Evolutionary conservation across 2,113 vertebrate genomes (phyloP), one percentile per base, ranked within the genome.

Genomic region (Dipodomys stephensi): DNA sequence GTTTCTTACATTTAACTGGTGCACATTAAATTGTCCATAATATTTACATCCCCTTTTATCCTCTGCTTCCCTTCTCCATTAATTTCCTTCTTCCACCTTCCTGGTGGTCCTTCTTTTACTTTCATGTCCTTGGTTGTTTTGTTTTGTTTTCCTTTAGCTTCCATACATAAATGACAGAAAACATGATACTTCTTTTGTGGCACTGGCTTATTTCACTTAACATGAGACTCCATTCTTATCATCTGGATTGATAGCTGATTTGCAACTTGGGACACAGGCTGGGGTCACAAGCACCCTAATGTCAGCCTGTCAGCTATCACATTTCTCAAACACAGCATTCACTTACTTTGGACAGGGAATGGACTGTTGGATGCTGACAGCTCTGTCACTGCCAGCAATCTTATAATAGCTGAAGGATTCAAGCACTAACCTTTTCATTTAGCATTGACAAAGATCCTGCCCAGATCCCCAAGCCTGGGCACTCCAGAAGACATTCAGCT

Each of bases 241-340:
- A 19, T 88, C 32, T 87, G 49, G 46, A 69, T 25, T 87, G 49
- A 72, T 46, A 62, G 53, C 11, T 82, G 72, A 84, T 79, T 81
- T 85, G 60, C 92, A 83, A 20, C 46, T 84, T 85, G 28, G 57
- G 53, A 74, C 64, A 62, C 64, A 64, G 39, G 9, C 46, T n/a
- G 67, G 12, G 64, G 83, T 94, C 88, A 96, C n/a, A 49, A 69
- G 72, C 44, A 10, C 89, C 82, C 76, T 77, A 68, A 72, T 74
- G 53, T 96, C 92, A 83, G 68, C 71, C 90, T 95, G 94, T 97
- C 97, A 98, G 23, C 85, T 91, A 93, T 88, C 96, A 95, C 7
- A 5, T 97, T 98, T 95, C 97, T 95, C 91, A 95, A 98, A 94
- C 89, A 92, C 19, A 67, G 92, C 94, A 78, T 98, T 96, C 32